phyloP scores from a whole-genome alignment of 2,797 vertebrate species.

The Gymnothorax javanicus region DNA sequence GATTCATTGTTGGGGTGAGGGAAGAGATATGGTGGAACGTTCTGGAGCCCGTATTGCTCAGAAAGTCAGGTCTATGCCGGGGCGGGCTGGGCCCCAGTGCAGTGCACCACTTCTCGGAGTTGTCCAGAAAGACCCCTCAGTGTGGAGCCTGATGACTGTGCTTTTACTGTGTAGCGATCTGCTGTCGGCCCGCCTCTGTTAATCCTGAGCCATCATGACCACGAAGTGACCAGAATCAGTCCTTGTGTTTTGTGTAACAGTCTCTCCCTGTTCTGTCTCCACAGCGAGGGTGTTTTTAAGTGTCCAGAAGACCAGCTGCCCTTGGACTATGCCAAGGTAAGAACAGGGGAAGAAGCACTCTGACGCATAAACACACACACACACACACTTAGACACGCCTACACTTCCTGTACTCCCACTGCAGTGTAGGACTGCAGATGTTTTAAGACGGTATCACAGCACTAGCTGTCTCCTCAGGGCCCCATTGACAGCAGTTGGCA shows the following conservation, averaged over 20 bases:
- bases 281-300: constrained; percentile 97
- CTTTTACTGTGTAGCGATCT: constrained; percentile 12
- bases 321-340: constrained; percentile 97
- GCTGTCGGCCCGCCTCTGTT: neutral
- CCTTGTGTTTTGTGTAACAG: neutral
- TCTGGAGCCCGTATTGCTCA: constrained; percentile 30
- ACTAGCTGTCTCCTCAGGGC: no score
- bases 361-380: neutral
- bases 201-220: neutral
- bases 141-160: constrained; percentile 7
- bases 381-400: neutral
- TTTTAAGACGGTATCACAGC: neutral
- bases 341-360: constrained; percentile 18
- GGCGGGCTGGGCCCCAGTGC: neutral
- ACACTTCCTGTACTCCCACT: neutral
- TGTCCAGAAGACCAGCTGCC: constrained; percentile 97
- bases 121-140: neutral
- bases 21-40: constrained; percentile 18
- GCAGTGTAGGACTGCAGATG: neutral
- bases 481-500: neutral
- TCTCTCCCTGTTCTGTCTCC: constrained; percentile 53
- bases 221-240: neutral
- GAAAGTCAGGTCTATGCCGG: neutral
- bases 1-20: constrained; percentile 18
- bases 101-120: neutral